phyloP scores from a whole-genome alignment of 2,888 invertebrate species.

The Strigamia crassipes region DNA sequence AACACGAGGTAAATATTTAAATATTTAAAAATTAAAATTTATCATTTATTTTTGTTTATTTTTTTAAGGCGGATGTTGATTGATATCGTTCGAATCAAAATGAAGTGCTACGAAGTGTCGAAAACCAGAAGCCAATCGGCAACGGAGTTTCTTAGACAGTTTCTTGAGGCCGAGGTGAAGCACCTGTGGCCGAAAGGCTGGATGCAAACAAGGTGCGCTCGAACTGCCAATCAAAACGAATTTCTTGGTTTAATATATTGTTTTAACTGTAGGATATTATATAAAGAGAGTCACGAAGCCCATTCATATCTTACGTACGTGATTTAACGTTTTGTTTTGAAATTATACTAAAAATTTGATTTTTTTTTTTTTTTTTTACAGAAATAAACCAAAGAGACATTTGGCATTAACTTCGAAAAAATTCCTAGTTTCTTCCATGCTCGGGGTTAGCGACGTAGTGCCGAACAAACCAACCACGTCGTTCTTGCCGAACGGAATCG shows the following conservation, averaged over 20 bases:
- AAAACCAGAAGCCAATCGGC: constrained; percentile 61
- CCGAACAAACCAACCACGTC: background rate
- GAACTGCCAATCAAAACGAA: too few species aligned
- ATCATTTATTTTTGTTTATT: constrained; percentile 34
- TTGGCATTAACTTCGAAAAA: constrained; percentile 2
- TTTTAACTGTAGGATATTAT: constrained; percentile 44
- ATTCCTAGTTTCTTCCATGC: constrained; percentile 5
- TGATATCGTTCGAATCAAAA: constrained; percentile 60
- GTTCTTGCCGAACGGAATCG: constrained; percentile 18
- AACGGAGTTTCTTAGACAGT: constrained; percentile 64
- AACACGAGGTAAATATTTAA: constrained; percentile 69
- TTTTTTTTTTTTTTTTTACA: background rate
- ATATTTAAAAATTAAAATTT: too few species aligned
- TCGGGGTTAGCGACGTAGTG: background rate
- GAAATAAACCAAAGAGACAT: constrained; percentile 33
- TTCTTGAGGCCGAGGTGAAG: constrained; percentile 67
- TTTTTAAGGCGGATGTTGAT: constrained; percentile 56
- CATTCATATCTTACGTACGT: constrained; percentile 50
- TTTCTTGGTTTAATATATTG: background rate
- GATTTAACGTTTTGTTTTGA: background rate
- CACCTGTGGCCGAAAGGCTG: constrained; percentile 72
- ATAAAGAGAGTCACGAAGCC: constrained; percentile 47
- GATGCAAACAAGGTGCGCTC: constrained; percentile 59
- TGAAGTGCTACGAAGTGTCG: constrained; percentile 61
- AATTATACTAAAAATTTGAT: background rate